Base-by-base conservation (phyloP, 2,113 vertebrate genomes). In the Benitochromis conjunctus region DNA sequence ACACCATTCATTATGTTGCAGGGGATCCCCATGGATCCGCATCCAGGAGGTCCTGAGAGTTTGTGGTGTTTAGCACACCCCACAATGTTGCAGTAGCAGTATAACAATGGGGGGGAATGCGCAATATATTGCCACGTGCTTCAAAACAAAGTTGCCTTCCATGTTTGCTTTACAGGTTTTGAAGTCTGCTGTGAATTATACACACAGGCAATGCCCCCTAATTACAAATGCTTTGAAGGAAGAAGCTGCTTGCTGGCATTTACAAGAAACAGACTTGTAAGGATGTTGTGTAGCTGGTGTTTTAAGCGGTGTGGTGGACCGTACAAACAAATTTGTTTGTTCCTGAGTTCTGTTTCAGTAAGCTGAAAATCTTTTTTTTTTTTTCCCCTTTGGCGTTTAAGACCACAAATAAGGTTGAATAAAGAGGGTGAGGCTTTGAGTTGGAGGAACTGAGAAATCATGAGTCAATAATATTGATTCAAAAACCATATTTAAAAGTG, bases 141-240 rank as follows among this genome's bases (percentile, higher is more conserved):
- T 80, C 9, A 69, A 79, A 82, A 92, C 78, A 83, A 88, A 78
- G 80, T 41, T 86, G 46, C 58, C 18, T 43, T 85, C 56, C n/a
- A 9, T 87, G 85, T 88, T 84, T 89, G 77, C 82, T 82, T 92
- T 79, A 89, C 54, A 77, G 84, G 69, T 38, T 93, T 90, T 89
- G 85, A 89, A 82, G 69, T 86, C 88, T 88, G 79, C 71, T 84
- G 86, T 84, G 74, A 87, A 91, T 89, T 90, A 88, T 48, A 89
- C 82, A 79, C 83, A 81, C 55, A 62, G 64, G 56, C 57, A n/a
- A 31, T 7, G 79, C 46, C 89, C 57, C 56, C 26, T 86, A 89
- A 93, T 91, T 84, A 79, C 34, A 36, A 55, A 57, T 26, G 53
- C 43, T 88, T 84, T 86, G 81, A 88, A 91, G 69, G 79, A 77